phyloP scores from a whole-genome alignment of 1,140 invertebrate genomes.

The Musca domestica region DNA sequence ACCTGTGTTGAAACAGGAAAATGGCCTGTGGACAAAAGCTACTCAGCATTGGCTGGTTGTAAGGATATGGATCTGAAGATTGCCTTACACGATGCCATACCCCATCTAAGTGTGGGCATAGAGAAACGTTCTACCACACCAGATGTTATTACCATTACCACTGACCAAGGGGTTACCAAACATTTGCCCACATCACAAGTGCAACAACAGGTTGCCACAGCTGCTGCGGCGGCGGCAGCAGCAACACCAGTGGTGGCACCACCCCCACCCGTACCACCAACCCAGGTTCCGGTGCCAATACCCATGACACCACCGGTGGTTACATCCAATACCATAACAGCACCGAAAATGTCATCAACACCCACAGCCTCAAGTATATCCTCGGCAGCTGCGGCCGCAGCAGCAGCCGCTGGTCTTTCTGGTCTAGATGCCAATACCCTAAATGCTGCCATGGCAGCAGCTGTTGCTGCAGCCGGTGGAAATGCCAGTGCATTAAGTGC shows the following conservation, averaged over 20 bases:
- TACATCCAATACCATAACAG: slow-evolving; percentile 33
- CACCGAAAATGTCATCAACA: slow-evolving; percentile 10
- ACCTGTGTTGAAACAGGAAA: slow-evolving; percentile 90
- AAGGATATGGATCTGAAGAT: slow-evolving; percentile 58
- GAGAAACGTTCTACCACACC: slow-evolving; percentile 56
- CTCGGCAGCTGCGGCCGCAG: background rate
- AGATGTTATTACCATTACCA: slow-evolving; percentile 68
- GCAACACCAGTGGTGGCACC: slow-evolving; percentile 22
- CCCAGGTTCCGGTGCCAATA: slow-evolving; percentile 31
- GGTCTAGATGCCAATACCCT: slow-evolving; percentile 45
- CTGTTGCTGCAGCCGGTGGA: slow-evolving; percentile 44
- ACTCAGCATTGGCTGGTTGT: slow-evolving; percentile 57
- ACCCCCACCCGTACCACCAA: slow-evolving; percentile 6
- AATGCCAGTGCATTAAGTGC: slow-evolving; percentile 42
- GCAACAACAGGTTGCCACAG: slow-evolving; percentile 44
- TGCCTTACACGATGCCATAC: slow-evolving; percentile 58
- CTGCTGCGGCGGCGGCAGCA: slow-evolving; percentile 5
- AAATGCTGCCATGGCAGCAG: slow-evolving; percentile 47
- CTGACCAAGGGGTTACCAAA: slow-evolving; percentile 57
- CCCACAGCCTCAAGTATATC: slow-evolving; percentile 6
- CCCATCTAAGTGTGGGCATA: slow-evolving; percentile 43
- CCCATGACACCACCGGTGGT: slow-evolving; percentile 39
- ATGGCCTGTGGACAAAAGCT: slow-evolving; percentile 70
- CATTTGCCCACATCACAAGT: slow-evolving; percentile 45
- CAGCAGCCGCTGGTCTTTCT: slow-evolving; percentile 13